Conservation (phyloP, 2,888 invertebrate genomes). For the Polydrusus pterygomalis region DNA sequence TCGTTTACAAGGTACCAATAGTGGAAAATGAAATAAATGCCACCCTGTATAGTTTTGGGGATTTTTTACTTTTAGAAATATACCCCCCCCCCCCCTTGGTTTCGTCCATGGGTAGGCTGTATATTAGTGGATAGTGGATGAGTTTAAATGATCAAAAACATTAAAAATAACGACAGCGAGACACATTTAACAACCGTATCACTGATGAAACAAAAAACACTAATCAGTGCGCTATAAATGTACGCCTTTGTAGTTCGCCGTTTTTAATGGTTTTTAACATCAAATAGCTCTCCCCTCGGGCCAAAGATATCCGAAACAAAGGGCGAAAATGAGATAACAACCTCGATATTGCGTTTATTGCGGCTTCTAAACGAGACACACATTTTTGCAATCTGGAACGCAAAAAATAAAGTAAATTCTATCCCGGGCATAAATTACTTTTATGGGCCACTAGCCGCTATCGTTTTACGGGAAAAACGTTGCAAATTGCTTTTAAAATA, state of each 20-base stretch:
- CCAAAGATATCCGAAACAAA: constrained; percentile 50
- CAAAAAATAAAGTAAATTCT: constrained; percentile 45
- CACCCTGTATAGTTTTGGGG: too few relatives aligned
- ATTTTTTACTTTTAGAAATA: too few relatives aligned
- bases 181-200: not conserved
- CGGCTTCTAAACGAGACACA: constrained; percentile 40
- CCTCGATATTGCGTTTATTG: constrained; percentile 52
- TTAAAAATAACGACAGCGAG: too few relatives aligned
- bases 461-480: constrained; percentile 33
- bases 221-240: constrained; percentile 49
- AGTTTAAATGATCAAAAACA: not conserved
- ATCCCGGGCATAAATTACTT: constrained; percentile 49
- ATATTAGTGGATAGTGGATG: too few relatives aligned
- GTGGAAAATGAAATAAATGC: too few relatives aligned
- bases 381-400: constrained; percentile 36
- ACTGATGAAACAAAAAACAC: constrained; percentile 32
- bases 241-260: constrained; percentile 44
- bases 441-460: constrained; percentile 42
- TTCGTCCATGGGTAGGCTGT: too few relatives aligned
- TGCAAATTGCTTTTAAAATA: constrained; percentile 32
- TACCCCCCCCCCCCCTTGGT: too few relatives aligned
- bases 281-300: constrained; percentile 32
- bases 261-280: constrained; percentile 49
- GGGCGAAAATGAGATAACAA: constrained; percentile 52
- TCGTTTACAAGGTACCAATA: too few relatives aligned